Percentiles rank a stretch among this genome's conserved stretches.
Conservation (phyloP, 2,888 invertebrate genomes). For the Epirrhoe tristata region DNA sequence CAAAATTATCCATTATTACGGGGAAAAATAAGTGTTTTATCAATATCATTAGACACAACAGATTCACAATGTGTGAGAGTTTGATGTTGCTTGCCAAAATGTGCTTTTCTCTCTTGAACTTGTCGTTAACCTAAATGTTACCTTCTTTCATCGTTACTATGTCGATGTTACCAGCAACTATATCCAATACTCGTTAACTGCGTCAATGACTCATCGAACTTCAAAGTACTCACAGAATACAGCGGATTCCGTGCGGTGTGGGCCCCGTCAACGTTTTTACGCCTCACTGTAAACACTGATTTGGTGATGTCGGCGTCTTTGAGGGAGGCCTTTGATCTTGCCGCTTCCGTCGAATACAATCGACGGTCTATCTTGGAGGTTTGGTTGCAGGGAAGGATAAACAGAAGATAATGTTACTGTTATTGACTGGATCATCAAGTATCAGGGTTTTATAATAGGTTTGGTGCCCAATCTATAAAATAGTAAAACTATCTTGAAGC, state of each 20-base stretch:
- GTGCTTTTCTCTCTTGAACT: too few species aligned
- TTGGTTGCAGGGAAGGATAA: slow-evolving; percentile 43
- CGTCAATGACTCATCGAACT: slow-evolving; percentile 62
- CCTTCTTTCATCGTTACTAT: slow-evolving; percentile 34
- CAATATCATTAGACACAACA: too few species aligned
- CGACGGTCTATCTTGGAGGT: slow-evolving; percentile 61
- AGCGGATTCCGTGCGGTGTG: slow-evolving; percentile 53
- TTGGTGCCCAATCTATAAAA: slow-evolving; percentile 9
- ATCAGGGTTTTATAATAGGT: slow-evolving; percentile 1
- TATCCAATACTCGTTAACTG: slow-evolving; percentile 52
- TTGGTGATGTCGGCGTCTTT: slow-evolving; percentile 63
- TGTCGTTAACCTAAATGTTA: too few species aligned
- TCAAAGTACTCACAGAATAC: slow-evolving; percentile 53
- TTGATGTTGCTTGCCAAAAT: too few species aligned
- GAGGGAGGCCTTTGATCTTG: slow-evolving; percentile 68
- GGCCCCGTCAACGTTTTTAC: slow-evolving; percentile 72
- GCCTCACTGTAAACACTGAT: slow-evolving; percentile 72
- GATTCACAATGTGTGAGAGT: background rate
- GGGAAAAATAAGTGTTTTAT: too few species aligned
- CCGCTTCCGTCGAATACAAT: slow-evolving; percentile 79
- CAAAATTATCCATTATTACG: too few species aligned
- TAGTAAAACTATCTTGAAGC: slow-evolving; percentile 1
- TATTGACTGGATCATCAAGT: slow-evolving; percentile 11
- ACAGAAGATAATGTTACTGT: slow-evolving; percentile 49
- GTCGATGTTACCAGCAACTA: slow-evolving; percentile 26